These are phyloP conservation scores for Sternotherus odoratus DNA, from an alignment of 2,797 vertebrate genomes.

Conservation along the genomic window DNA sequence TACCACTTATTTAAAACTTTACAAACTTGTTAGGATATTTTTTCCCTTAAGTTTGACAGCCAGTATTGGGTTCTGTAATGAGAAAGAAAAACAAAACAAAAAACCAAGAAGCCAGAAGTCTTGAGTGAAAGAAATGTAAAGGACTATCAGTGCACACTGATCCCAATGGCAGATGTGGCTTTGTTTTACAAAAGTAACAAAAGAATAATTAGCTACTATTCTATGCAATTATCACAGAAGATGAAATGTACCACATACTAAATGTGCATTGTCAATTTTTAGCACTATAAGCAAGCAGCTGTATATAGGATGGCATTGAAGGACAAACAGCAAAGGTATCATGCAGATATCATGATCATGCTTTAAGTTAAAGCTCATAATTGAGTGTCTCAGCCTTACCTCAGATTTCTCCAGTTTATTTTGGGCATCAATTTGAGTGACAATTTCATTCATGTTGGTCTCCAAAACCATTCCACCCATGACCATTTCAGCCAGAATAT, in stretches of 20 bases:
- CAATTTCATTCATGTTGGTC: constrained; percentile 99
- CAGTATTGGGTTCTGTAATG: constrained; percentile 18
- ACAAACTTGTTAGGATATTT: background rate
- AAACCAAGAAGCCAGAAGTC: background rate
- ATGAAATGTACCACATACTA: constrained; percentile 27
- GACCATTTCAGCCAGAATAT: constrained; percentile 99
- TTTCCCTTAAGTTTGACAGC: background rate
- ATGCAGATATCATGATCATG: constrained; percentile 37
- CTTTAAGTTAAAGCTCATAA: constrained; percentile 15
- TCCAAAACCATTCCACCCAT: constrained; percentile 99
- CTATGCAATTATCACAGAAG: constrained; percentile 11
- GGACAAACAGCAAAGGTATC: constrained; percentile 43
- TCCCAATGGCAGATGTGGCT: constrained; percentile 13
- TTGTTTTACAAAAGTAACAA: constrained; percentile 13
- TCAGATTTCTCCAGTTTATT: constrained; percentile 99
- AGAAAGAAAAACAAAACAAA: background rate
- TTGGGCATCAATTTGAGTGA: constrained; percentile 96
- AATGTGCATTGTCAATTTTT: background rate
- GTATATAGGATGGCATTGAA: constrained; percentile 41
- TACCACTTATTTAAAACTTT: background rate
- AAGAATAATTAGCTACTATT: background rate
- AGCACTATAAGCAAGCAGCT: constrained; percentile 48
- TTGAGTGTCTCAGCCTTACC: constrained; percentile 84
- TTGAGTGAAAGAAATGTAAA: constrained; percentile 26
- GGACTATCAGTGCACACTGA: constrained; percentile 30